A percentile compares a stretch with the other conserved stretches of the same genome.
These are phyloP conservation scores for Leptopilina syphax DNA, from an alignment of 2,888 invertebrate species.

Conservation along the genomic window DNA sequence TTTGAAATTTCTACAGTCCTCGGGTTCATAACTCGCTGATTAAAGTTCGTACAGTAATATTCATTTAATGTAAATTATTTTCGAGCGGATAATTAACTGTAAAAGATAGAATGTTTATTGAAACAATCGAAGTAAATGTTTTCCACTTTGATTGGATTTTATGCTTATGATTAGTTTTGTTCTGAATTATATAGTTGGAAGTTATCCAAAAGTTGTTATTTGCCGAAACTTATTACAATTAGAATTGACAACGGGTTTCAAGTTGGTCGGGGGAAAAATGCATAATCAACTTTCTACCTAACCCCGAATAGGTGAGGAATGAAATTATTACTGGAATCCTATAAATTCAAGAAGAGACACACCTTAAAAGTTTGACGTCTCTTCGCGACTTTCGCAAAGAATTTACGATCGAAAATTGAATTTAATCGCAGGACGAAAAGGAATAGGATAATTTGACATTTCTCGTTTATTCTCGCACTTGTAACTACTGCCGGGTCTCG, in stretches of 20 bases:
- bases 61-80: too few species aligned
- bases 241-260: too few species aligned
- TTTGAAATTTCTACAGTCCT: not conserved
- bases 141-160: too few species aligned
- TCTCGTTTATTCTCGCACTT: slow-evolving; percentile 12
- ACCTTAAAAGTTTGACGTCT: slow-evolving; percentile 22
- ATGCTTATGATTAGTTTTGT: too few species aligned
- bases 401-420: slow-evolving; percentile 30
- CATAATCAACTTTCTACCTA: not conserved
- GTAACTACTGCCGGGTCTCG: not conserved
- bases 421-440: slow-evolving; percentile 17
- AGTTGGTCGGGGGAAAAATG: too few species aligned
- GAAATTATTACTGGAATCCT: slow-evolving; percentile 10
- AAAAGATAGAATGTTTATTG: too few species aligned
- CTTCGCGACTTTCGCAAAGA: slow-evolving; percentile 1
- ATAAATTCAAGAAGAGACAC: slow-evolving; percentile 5
- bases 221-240: too few species aligned
- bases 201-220: too few species aligned
- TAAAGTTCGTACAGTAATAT: too few species aligned
- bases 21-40: not conserved
- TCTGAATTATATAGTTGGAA: too few species aligned
- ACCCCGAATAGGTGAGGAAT: not conserved
- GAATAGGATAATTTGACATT: slow-evolving; percentile 32
- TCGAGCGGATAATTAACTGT: too few species aligned
- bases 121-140: too few species aligned